These are phyloP conservation scores for Steinernema hermaphroditum DNA, from an alignment of 2,888 invertebrate genomes.

Conservation along the genomic window DNA sequence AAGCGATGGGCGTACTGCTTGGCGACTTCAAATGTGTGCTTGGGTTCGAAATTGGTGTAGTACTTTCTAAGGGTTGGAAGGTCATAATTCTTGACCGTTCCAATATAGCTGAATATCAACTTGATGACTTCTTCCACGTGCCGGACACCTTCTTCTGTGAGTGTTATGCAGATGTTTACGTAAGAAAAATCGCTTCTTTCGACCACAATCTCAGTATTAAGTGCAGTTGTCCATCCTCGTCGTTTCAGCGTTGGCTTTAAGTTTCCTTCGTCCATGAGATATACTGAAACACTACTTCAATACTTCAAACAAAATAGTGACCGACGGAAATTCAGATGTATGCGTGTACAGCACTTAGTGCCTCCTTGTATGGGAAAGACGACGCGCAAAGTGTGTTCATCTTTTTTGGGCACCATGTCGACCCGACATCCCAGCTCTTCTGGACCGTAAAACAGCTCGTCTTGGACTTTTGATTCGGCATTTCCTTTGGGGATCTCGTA, in stretches of 20 bases:
- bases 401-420: slow-evolving; percentile 85
- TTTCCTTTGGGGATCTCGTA: slow-evolving; percentile 78
- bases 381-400: slow-evolving; percentile 77
- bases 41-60: slow-evolving; percentile 69
- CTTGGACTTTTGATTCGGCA: slow-evolving; percentile 77
- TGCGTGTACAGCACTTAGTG: slow-evolving; percentile 80
- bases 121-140: slow-evolving; percentile 86
- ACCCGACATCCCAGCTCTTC: slow-evolving; percentile 72
- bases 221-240: slow-evolving; percentile 84
- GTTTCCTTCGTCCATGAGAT: slow-evolving; percentile 95
- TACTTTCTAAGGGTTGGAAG: slow-evolving; percentile 70
- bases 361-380: slow-evolving; percentile 85
- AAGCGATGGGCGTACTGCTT: slow-evolving; percentile 77
- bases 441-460: slow-evolving; percentile 79
- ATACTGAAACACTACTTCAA: slow-evolving; percentile 74
- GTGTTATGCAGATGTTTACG: slow-evolving; percentile 81
- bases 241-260: slow-evolving; percentile 81
- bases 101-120: slow-evolving; percentile 76
- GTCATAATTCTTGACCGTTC: slow-evolving; percentile 70
- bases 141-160: slow-evolving; percentile 76
- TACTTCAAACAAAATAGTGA: slow-evolving; percentile 48
- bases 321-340: slow-evolving; percentile 76
- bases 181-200: slow-evolving; percentile 87
- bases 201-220: slow-evolving; percentile 71
- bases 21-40: slow-evolving; percentile 49